phyloP scores from a whole-genome alignment of 2,113 vertebrate genomes.

The Eira barbara region DNA sequence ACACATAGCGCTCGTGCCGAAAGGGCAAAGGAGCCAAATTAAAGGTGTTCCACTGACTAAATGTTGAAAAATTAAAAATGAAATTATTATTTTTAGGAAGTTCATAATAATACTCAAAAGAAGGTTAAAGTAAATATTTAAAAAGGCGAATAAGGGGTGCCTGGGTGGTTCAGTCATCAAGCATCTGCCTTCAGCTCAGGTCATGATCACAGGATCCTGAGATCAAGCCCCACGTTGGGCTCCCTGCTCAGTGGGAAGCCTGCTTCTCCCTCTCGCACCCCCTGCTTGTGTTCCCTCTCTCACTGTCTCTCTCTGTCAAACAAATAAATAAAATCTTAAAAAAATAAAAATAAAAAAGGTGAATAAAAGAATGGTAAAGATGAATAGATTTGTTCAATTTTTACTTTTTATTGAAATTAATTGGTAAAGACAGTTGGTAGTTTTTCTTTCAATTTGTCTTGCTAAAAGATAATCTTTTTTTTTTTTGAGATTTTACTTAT shows the following conservation, averaged over 20 bases:
- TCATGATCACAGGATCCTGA: too few species aligned
- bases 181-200: too few species aligned
- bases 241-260: too few species aligned
- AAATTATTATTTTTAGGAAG: not conserved
- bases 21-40: not conserved
- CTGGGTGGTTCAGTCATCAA: too few species aligned
- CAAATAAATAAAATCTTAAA: too few species aligned
- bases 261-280: too few species aligned
- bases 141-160: not conserved
- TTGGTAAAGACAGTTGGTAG: not conserved
- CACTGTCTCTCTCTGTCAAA: too few species aligned
- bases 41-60: not conserved
- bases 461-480: not conserved
- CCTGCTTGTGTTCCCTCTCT: too few species aligned
- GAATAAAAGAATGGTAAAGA: not conserved
- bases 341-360: not conserved
- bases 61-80: not conserved
- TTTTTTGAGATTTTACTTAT: too few species aligned
- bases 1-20: not conserved
- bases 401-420: not conserved
- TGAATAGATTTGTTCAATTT: not conserved
- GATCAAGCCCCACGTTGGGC: too few species aligned
- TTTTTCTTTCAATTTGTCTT: not conserved
- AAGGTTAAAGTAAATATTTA: not conserved
- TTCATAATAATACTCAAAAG: not conserved